Conservation (phyloP, 2,888 invertebrate species). For the Acanthosepion esculentum region DNA sequence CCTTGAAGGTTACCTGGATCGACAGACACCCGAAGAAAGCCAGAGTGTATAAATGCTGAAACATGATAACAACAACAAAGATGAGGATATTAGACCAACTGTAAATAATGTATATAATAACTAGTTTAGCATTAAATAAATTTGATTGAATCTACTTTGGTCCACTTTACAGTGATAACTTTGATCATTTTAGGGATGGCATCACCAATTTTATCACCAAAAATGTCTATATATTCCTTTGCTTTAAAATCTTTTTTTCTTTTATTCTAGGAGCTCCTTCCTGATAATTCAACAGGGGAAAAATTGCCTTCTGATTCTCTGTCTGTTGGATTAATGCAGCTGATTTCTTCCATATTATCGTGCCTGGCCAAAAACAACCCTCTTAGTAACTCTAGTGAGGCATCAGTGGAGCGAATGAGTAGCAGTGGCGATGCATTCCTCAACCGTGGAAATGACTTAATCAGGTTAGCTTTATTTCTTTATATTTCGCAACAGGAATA, state of each 20-base stretch:
- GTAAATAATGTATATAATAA: too few relatives aligned
- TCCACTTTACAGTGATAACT: too few relatives aligned
- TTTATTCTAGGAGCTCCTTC: slow-evolving; percentile 49
- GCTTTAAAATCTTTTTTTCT: background rate
- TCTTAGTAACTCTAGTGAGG: slow-evolving; percentile 66
- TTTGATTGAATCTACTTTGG: too few relatives aligned
- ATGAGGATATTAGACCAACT: too few relatives aligned
- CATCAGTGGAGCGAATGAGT: slow-evolving; percentile 69
- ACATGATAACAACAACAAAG: too few relatives aligned
- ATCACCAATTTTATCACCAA: too few relatives aligned
- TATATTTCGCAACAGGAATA: background rate
- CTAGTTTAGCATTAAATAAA: too few relatives aligned
- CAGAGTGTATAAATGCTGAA: too few relatives aligned
- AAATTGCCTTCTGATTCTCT: slow-evolving; percentile 74
- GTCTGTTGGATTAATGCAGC: slow-evolving; percentile 68
- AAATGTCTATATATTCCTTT: too few relatives aligned
- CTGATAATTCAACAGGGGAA: slow-evolving; percentile 47
- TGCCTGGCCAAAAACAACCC: slow-evolving; percentile 72
- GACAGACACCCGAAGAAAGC: too few relatives aligned
- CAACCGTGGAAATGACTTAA: slow-evolving; percentile 73
- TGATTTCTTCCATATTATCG: slow-evolving; percentile 67
- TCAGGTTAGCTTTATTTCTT: slow-evolving; percentile 66
- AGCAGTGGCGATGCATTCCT: slow-evolving; percentile 69
- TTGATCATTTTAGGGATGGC: too few relatives aligned
- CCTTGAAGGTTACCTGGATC: too few relatives aligned